Percentiles rank a stretch among this genome's conserved stretches.
Conservation (phyloP, 1,140 invertebrate species). For the Calycopis cecrops region DNA sequence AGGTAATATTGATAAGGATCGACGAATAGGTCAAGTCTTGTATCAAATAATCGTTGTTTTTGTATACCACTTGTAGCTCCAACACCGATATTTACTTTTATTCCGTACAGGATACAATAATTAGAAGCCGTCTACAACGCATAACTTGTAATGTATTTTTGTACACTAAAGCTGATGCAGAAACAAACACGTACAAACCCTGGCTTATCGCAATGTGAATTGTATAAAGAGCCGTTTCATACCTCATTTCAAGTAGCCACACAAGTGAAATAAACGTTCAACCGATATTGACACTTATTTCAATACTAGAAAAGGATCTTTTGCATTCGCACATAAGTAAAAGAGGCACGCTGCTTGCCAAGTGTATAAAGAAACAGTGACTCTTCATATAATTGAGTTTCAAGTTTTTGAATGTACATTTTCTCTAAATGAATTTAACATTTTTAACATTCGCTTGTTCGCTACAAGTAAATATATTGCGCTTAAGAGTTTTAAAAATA, state of each 20-base stretch:
- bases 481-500: constrained; percentile 4
- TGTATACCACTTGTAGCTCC: too few species aligned
- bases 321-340: background rate
- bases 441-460: constrained; percentile 7
- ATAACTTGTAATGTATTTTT: background rate
- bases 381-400: constrained; percentile 37
- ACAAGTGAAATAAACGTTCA: constrained; percentile 1
- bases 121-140: background rate
- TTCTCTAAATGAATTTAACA: constrained; percentile 23
- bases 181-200: background rate
- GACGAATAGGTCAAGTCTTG: too few species aligned
- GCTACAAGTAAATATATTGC: background rate
- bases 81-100: too few species aligned
- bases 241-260: constrained; percentile 10
- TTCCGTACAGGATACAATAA: too few species aligned
- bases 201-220: constrained; percentile 20
- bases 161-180: background rate
- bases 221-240: constrained; percentile 23
- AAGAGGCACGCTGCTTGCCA: constrained; percentile 1
- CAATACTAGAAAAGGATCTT: background rate
- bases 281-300: constrained; percentile 6
- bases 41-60: too few species aligned
- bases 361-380: constrained; percentile 17
- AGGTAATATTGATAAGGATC: too few species aligned
- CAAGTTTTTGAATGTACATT: constrained; percentile 35